Evolutionary conservation across 2,797 vertebrate genomes (phyloP).

Genomic region (Rallus crepitans): DNA sequence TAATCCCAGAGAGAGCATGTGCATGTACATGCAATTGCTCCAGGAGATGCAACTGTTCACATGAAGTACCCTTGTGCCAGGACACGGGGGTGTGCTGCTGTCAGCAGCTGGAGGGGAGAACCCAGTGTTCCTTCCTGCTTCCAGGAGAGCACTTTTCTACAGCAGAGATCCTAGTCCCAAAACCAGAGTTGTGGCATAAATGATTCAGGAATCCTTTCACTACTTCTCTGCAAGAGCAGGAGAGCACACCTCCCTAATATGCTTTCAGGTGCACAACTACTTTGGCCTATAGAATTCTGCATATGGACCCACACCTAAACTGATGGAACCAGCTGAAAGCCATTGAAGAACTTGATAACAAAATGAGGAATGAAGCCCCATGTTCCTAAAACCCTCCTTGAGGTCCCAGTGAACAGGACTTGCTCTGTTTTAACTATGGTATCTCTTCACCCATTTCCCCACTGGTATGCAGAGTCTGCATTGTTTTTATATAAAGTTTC

Average conservation of each 20-base stretch:
- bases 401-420: neutral
- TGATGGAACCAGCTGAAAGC: neutral
- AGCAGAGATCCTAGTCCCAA: neutral
- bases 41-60: neutral
- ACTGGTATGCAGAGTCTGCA: rapidly evolving
- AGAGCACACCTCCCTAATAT: rapidly evolving
- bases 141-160: neutral
- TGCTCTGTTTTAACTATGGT: neutral
- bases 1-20: neutral
- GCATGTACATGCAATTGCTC: neutral
- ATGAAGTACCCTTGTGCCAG: conserved; percentile 1
- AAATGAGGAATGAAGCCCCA: neutral
- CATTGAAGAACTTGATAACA: neutral
- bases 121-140: conserved; percentile 44
- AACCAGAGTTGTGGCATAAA: neutral
- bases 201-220: neutral
- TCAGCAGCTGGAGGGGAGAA: neutral
- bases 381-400: neutral
- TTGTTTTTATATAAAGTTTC: neutral
- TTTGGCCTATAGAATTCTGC: neutral
- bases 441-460: neutral
- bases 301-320: neutral
- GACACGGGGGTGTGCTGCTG: conserved; percentile 17
- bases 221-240: neutral
- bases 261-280: neutral